Evolutionary conservation across 1,140 invertebrate species (phyloP), one percentile per base, ranked within the genome.

Genomic region (Drosophila truncata): DNA sequence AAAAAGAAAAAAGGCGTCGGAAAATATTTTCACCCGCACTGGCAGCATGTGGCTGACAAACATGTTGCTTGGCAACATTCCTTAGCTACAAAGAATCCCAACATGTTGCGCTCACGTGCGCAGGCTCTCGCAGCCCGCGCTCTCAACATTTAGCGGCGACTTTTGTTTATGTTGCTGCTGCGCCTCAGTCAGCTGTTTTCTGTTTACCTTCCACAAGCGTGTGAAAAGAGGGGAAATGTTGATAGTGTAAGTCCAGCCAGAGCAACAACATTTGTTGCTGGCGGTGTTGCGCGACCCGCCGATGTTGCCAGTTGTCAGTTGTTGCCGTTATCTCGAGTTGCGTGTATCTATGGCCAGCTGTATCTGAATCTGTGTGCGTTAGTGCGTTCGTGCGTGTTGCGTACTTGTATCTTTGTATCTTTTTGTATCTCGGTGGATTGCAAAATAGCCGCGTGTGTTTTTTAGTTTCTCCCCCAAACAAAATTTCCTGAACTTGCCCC

Each of bases 81-180:
- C 29, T 39, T 25, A 33, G 41, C 23, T 47, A 13, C 64, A 39
- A 18, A 54, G 50, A 23, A 23, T 18, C 1, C 42, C 44, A 74
- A 41, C 60, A 59, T 74, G 52, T 64, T 74, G 50, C 69, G 39
- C 29, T 50, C 74, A 70, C 58, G 75, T 63, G 75, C 74, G 57
- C 75, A 44, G 27, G n/a, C 54, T 42, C 31, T 54, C 41, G 54
- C n/a, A n/a, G 5, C 50, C 0, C 3, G 37, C 50, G 44, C 71
- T 77, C 67, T 39, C 58, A 31, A 47, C 41, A 37, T 31, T 18
- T 37, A 44, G 59, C 67, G 49, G 61, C 61, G 16, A 7, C 62
- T 41, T 50, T 67, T 78, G 74, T 78, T 77, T 78, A 61, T 78
- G 72, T 78, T 74, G 47, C 54, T 74, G 47, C 54, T 62, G 54